Evolutionary conservation across 2,797 vertebrate species (phyloP).

Genomic region (Sparus aurata): DNA sequence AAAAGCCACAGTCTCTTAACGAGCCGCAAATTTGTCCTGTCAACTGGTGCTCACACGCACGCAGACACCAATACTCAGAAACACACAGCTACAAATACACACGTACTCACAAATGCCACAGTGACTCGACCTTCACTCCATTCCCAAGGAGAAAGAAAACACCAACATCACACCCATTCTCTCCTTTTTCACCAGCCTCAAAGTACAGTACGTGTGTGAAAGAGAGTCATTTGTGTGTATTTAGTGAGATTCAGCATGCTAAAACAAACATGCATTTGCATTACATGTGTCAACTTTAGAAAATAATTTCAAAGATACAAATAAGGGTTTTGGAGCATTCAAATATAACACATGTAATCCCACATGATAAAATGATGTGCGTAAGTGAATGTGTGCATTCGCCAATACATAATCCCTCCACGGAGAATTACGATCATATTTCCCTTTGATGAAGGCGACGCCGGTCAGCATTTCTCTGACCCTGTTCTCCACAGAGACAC

Average conservation of each 20-base stretch:
- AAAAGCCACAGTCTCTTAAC: conserved; percentile 94
- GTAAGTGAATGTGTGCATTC: conserved; percentile 30
- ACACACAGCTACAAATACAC: conserved; percentile 48
- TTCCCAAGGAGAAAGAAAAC: conserved; percentile 78
- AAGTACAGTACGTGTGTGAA: conserved; percentile 38
- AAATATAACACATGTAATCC: conserved; percentile 39
- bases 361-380: conserved; percentile 19
- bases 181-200: conserved; percentile 56
- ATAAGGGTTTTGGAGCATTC: conserved; percentile 11
- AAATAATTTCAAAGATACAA: background rate
- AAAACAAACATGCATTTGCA: background rate
- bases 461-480: conserved; percentile 39
- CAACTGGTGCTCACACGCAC: conserved; percentile 81
- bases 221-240: conserved; percentile 17
- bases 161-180: conserved; percentile 67
- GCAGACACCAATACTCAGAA: conserved; percentile 16
- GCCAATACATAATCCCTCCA: conserved; percentile 36
- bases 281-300: background rate
- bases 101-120: conserved; percentile 53
- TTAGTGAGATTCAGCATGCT: conserved; percentile 5
- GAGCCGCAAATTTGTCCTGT: conserved; percentile 96
- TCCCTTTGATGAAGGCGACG: conserved; percentile 26
- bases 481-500: conserved; percentile 25
- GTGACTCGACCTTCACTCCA: conserved; percentile 85
- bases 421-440: conserved; percentile 46